phyloP scores from a whole-genome alignment of 1,140 invertebrate species.

The Tribolium madens region DNA sequence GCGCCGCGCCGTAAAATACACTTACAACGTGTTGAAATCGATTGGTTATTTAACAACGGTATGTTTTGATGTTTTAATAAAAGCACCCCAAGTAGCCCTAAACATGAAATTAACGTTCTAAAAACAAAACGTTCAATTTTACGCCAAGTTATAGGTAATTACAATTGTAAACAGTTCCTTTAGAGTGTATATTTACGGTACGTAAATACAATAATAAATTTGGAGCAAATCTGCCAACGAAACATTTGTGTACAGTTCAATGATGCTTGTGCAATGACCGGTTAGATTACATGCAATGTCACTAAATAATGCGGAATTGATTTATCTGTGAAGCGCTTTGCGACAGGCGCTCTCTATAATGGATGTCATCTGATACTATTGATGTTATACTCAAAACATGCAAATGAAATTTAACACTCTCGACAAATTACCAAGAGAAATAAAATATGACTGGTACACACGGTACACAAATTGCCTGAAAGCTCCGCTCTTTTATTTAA shows the following conservation, averaged over 20 bases:
- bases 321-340: constrained; percentile 31
- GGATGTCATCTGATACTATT: constrained; percentile 45
- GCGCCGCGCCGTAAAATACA: not conserved
- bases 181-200: not conserved
- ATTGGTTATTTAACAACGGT: not conserved
- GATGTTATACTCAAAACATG: constrained; percentile 43
- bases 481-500: not conserved
- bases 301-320: constrained; percentile 43
- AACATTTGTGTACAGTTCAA: constrained; percentile 30
- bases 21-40: not conserved
- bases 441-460: constrained; percentile 34
- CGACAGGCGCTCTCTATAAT: constrained; percentile 42
- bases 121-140: not conserved
- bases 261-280: constrained; percentile 34
- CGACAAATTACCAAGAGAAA: constrained; percentile 40
- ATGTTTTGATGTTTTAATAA: constrained; percentile 3
- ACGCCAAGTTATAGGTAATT: not conserved
- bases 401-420: constrained; percentile 45
- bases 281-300: constrained; percentile 39
- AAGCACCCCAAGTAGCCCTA: not conserved
- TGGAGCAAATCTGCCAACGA: constrained; percentile 16
- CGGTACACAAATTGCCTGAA: constrained; percentile 16
- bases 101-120: not conserved
- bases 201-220: constrained; percentile 18
- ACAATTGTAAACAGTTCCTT: not conserved